These are phyloP conservation scores for Eriosoma lanigerum DNA, from an alignment of 1,140 invertebrate genomes.

Conservation along the genomic window DNA sequence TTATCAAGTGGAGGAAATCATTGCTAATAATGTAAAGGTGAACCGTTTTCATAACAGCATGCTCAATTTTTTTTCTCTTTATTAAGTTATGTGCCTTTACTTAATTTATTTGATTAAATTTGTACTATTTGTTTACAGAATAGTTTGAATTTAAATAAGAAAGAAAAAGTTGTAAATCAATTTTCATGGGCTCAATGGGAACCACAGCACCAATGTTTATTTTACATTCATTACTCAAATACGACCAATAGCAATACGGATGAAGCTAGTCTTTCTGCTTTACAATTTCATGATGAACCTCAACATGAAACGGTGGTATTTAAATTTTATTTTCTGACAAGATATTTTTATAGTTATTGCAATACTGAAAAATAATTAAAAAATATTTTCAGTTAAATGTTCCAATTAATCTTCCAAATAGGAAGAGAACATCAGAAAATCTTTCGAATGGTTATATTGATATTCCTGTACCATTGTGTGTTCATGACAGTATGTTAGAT, in stretches of 20 bases:
- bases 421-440: constrained; percentile 58
- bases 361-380: background rate
- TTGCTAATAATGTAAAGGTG: constrained; percentile 30
- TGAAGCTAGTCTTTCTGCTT: constrained; percentile 41
- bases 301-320: constrained; percentile 50
- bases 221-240: constrained; percentile 48
- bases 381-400: constrained; percentile 3
- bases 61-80: constrained; percentile 3
- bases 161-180: constrained; percentile 47
- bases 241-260: constrained; percentile 3
- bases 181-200: constrained; percentile 50
- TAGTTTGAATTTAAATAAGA: constrained; percentile 9
- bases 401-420: constrained; percentile 63
- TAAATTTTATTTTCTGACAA: background rate
- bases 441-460: constrained; percentile 72
- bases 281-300: constrained; percentile 48
- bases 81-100: background rate
- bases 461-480: constrained; percentile 72
- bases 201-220: constrained; percentile 40
- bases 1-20: constrained; percentile 39
- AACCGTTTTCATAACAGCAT: constrained; percentile 27
- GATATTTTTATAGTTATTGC: background rate
- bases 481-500: constrained; percentile 79
- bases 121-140: background rate
- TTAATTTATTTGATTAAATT: background rate